These are phyloP conservation scores for Gambusia holbrooki DNA, from an alignment of 2,113 vertebrate genomes.

Conservation along the genomic window DNA sequence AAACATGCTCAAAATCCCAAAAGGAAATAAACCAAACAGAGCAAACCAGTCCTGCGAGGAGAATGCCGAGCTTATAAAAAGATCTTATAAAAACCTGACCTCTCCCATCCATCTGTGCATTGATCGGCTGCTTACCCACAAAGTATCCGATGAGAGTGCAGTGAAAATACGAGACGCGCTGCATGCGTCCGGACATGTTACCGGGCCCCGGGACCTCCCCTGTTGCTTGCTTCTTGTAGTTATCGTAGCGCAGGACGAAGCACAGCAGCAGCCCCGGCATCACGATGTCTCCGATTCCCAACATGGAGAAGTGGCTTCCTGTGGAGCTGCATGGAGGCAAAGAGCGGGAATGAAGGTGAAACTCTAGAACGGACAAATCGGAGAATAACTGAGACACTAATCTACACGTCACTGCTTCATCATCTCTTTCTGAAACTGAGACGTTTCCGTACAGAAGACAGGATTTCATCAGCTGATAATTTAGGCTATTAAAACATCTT, in stretches of 20 bases:
- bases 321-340: constrained; percentile 84
- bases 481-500: too few species aligned
- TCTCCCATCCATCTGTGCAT: constrained; percentile 7
- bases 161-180: constrained; percentile 99
- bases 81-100: neutral
- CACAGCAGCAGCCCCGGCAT: constrained; percentile 98
- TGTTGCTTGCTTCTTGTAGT: constrained; percentile 97
- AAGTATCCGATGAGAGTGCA: constrained; percentile 99
- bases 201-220: constrained; percentile 86
- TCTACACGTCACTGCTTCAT: neutral
- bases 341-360: neutral
- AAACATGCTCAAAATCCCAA: neutral
- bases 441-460: neutral
- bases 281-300: constrained; percentile 98
- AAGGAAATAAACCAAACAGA: neutral
- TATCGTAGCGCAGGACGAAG: constrained; percentile 97
- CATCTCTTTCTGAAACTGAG: neutral
- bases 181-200: constrained; percentile 95
- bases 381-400: neutral
- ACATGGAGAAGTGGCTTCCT: constrained; percentile 98
- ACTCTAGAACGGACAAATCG: neutral
- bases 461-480: too few species aligned
- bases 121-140: constrained; percentile 86
- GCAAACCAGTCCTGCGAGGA: neutral
- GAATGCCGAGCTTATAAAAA: neutral